These are phyloP conservation scores for Cherax destructor DNA, from an alignment of 1,140 invertebrate species.

Conservation along the genomic window DNA sequence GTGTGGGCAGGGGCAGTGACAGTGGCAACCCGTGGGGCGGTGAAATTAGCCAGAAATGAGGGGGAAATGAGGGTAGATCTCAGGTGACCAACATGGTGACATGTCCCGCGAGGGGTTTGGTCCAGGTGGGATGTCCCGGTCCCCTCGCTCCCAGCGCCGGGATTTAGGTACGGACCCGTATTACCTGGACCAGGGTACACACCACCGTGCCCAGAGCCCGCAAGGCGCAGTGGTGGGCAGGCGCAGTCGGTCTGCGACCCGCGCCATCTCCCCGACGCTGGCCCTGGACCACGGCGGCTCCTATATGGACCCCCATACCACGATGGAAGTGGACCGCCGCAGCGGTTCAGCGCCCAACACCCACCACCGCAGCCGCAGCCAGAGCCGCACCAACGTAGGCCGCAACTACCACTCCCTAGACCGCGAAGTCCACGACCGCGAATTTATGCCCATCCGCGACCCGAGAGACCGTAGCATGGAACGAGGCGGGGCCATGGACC, in stretches of 20 bases:
- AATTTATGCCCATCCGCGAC: slow-evolving; percentile 88
- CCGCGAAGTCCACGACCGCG: slow-evolving; percentile 80
- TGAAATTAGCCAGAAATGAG: not conserved
- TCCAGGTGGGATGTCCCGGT: slow-evolving; percentile 72
- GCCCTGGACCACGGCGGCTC: slow-evolving; percentile 64
- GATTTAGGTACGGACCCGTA: slow-evolving; percentile 71
- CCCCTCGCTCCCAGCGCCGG: slow-evolving; percentile 70
- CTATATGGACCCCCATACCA: slow-evolving; percentile 73
- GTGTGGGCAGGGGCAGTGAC: slow-evolving; percentile 30
- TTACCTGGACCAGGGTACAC: slow-evolving; percentile 65
- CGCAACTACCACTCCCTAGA: slow-evolving; percentile 86
- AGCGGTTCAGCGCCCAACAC: slow-evolving; percentile 78
- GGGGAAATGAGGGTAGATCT: slow-evolving; percentile 61
- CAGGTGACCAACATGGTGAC: slow-evolving; percentile 68
- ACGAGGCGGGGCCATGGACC: slow-evolving; percentile 76
- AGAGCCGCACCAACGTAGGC: slow-evolving; percentile 76
- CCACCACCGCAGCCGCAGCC: slow-evolving; percentile 74
- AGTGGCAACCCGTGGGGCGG: too few relatives aligned
- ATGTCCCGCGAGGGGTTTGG: slow-evolving; percentile 85
- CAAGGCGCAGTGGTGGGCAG: slow-evolving; percentile 63
- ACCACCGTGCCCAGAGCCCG: slow-evolving; percentile 66
- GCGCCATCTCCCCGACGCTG: slow-evolving; percentile 66
- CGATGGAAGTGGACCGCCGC: slow-evolving; percentile 80
- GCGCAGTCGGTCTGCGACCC: slow-evolving; percentile 69
- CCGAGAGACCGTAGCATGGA: slow-evolving; percentile 77